phyloP scores from a whole-genome alignment of 2,113 vertebrate genomes.

The Brevimyrus niger region DNA sequence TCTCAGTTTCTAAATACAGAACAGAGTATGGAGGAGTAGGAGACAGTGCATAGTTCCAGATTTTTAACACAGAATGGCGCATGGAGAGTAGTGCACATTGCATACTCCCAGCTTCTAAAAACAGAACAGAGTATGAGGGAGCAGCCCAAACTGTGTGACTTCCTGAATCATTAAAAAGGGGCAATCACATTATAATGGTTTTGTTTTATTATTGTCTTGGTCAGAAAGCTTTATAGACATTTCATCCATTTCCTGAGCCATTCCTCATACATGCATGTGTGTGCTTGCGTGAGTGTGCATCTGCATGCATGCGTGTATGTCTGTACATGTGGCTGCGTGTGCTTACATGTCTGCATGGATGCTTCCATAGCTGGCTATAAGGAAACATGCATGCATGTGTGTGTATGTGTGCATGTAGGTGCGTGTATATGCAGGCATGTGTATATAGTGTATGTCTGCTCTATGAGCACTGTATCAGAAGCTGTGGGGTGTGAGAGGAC shows the following conservation, averaged over 20 bases:
- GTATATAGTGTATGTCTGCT: not conserved
- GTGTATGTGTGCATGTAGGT: not conserved
- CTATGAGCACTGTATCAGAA: not conserved
- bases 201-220: not conserved
- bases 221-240: not conserved
- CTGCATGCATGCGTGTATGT: not conserved
- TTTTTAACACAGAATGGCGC: not conserved
- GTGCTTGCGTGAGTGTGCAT: not conserved
- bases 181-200: not conserved
- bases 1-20: not conserved
- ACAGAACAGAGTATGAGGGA: not conserved
- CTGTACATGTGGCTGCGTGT: not conserved
- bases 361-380: not conserved
- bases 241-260: not conserved
- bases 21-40: not conserved
- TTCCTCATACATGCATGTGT: not conserved
- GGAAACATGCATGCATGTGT: constrained; percentile 1
- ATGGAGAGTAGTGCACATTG: not conserved
- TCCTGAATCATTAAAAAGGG: not conserved
- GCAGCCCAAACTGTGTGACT: not conserved
- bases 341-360: not conserved
- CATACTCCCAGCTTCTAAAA: not conserved
- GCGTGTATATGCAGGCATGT: not conserved
- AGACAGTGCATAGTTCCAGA: not conserved
- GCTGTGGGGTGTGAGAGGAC: not conserved